Percentiles rank a stretch among this genome's conserved stretches.
Conservation (phyloP, 2,797 vertebrate genomes). For the Tympanoctomys barrerae region DNA sequence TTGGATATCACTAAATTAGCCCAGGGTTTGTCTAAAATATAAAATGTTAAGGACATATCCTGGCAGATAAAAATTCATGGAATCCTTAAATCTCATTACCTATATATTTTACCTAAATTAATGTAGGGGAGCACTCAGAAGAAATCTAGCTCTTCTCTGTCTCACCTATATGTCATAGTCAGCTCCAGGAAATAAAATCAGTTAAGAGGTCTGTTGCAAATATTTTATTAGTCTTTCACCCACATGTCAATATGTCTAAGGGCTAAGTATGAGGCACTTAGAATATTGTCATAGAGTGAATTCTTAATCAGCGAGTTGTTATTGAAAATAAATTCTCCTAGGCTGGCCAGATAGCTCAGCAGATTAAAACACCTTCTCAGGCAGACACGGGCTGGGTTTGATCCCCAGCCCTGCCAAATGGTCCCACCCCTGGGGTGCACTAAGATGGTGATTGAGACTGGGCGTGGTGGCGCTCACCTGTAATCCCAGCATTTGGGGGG, state of each 20-base stretch:
- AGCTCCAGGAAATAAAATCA: not conserved
- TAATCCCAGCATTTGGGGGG: no score
- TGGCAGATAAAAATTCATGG: not conserved
- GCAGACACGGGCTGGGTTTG: no score
- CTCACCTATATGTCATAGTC: not conserved
- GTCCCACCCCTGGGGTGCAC: no score
- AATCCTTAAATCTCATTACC: not conserved
- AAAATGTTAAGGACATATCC: not conserved
- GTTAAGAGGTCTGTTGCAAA: not conserved
- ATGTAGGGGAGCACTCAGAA: not conserved
- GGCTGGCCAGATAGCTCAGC: no score
- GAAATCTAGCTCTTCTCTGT: not conserved
- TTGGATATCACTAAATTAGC: not conserved
- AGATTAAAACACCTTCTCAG: no score
- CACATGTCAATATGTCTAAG: not conserved
- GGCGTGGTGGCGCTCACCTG: no score
- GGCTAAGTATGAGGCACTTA: not conserved
- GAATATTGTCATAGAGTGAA: not conserved
- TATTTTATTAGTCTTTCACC: not conserved
- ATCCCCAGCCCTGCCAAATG: no score
- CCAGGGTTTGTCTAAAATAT: not conserved
- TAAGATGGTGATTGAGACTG: no score
- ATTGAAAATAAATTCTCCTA: slow-evolving; percentile 1
- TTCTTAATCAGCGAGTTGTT: slow-evolving; percentile 24
- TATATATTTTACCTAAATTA: not conserved